These are phyloP conservation scores for Desmophyllum pertusum DNA, from an alignment of 92 coral and sea anemone genomes.

Conservation along the genomic window DNA sequence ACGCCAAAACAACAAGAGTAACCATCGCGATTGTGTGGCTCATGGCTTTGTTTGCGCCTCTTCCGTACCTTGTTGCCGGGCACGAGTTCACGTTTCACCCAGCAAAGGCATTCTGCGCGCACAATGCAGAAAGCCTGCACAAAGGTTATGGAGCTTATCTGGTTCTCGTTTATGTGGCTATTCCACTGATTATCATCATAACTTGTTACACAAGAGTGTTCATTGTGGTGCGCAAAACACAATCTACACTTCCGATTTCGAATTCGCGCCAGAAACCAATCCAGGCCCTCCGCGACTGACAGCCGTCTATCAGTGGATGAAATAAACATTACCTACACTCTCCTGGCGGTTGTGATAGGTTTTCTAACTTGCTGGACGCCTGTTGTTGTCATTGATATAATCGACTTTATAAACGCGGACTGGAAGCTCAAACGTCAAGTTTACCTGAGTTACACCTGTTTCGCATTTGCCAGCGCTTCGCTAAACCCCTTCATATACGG, in stretches of 20 bases:
- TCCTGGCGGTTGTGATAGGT: conserved; percentile 67
- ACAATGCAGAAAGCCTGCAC: conserved; percentile 51
- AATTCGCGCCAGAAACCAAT: background rate
- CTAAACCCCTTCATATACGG: conserved; percentile 74
- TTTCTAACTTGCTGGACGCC: conserved; percentile 74
- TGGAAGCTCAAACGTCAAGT: conserved; percentile 70
- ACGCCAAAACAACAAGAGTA: conserved; percentile 52
- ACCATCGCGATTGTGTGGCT: conserved; percentile 52
- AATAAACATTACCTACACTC: conserved; percentile 64
- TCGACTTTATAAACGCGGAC: conserved; percentile 71
- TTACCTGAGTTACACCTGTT: conserved; percentile 70
- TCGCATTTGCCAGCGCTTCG: conserved; percentile 70
- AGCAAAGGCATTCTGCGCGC: conserved; percentile 63
- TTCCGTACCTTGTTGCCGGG: conserved; percentile 59
- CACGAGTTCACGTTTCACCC: conserved; percentile 66
- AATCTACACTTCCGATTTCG: conserved; percentile 16
- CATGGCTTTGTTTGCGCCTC: conserved; percentile 58
- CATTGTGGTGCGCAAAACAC: conserved; percentile 57
- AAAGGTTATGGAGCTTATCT: conserved; percentile 67
- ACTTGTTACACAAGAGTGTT: conserved; percentile 62
- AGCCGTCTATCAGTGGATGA: conserved; percentile 56
- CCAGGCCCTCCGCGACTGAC: background rate
- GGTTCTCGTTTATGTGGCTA: conserved; percentile 57
- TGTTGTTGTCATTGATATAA: conserved; percentile 62
- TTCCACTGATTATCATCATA: conserved; percentile 58